Evolutionary conservation across 2,888 invertebrate genomes (phyloP).

Genomic region (Merodon equestris): DNA sequence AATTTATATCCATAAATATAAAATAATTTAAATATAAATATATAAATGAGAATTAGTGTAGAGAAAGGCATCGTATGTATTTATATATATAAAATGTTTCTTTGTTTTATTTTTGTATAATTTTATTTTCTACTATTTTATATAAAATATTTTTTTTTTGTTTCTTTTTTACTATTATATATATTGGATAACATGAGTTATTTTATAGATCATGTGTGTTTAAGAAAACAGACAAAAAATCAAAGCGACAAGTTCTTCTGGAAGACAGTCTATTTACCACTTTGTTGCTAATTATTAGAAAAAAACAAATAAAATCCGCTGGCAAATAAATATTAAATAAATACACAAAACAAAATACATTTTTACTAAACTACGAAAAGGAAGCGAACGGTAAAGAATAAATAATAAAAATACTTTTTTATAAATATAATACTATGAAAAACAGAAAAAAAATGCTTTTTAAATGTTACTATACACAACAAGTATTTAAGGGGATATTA

Average conservation of each 20-base stretch:
- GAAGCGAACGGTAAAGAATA: no score
- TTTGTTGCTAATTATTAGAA: conserved; percentile 51
- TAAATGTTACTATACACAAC: conserved; percentile 71
- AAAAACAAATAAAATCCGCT: conserved; percentile 30
- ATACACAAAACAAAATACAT: conserved; percentile 35
- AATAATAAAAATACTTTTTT: conserved; percentile 56
- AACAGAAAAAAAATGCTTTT: conserved; percentile 69
- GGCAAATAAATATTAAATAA: conserved; percentile 40
- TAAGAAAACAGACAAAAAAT: neutral
- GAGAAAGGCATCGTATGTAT: conserved; percentile 57
- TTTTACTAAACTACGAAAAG: conserved; percentile 59
- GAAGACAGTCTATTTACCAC: conserved; percentile 52
- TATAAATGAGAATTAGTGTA: conserved; percentile 55
- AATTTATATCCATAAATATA: conserved; percentile 66
- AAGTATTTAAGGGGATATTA: conserved; percentile 60
- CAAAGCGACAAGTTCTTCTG: conserved; percentile 17
- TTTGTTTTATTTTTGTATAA: conserved; percentile 58
- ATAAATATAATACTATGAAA: conserved; percentile 63
- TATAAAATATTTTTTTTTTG: conserved; percentile 35
- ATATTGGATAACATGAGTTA: neutral
- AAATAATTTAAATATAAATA: conserved; percentile 57
- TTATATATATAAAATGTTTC: conserved; percentile 60
- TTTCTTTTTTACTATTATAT: conserved; percentile 42
- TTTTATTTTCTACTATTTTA: conserved; percentile 45
- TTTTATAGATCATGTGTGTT: neutral